A percentile compares a stretch with the other conserved stretches of the same genome.
These are phyloP conservation scores for Arctopsyche grandis DNA, from an alignment of 1,140 invertebrate species.

Conservation along the genomic window DNA sequence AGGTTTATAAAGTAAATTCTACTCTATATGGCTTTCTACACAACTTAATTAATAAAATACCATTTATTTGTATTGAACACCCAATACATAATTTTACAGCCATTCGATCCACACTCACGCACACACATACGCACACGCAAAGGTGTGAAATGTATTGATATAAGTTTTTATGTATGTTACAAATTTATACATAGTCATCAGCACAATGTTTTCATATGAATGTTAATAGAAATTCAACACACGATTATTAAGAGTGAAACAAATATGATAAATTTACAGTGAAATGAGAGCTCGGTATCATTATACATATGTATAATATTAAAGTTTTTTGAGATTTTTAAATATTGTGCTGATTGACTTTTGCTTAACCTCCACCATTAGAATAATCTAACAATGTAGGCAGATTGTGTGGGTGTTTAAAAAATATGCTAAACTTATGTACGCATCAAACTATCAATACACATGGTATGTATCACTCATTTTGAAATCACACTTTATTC, in stretches of 20 bases:
- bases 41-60: conserved; percentile 34
- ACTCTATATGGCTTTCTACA: conserved; percentile 64
- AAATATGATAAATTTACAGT: background rate
- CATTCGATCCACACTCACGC: too few relatives aligned
- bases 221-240: background rate
- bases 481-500: conserved; percentile 17
- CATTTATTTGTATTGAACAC: background rate
- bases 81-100: background rate
- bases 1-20: conserved; percentile 61
- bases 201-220: too few relatives aligned
- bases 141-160: background rate
- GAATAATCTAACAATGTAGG: too few relatives aligned
- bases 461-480: conserved; percentile 6
- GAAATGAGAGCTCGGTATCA: background rate
- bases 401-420: too few relatives aligned
- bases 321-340: too few relatives aligned
- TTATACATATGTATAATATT: background rate
- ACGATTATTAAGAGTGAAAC: background rate
- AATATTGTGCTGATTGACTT: background rate
- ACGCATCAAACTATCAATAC: background rate
- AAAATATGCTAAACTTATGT: too few relatives aligned
- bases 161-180: background rate
- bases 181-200: conserved; percentile 5
- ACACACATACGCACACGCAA: background rate
- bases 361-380: background rate